Evolutionary conservation across 2,113 vertebrate species (phyloP), one percentile per base, ranked within the genome.

Genomic region (Gasterosteus nipponicus): DNA sequence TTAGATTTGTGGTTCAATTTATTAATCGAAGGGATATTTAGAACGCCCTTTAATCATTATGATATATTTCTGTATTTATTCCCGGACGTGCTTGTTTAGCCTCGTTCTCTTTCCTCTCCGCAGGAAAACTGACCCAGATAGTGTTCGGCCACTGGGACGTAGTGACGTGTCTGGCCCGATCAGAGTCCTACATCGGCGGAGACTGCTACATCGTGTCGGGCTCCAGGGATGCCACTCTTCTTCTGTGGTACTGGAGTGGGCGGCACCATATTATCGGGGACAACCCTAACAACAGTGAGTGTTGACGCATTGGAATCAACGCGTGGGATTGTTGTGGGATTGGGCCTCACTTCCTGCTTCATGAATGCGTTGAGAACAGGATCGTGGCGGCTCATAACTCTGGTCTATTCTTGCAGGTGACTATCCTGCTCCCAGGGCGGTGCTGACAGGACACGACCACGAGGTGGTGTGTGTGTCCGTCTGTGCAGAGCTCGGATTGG

Each of bases 131-230:
- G 80, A 99, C 98, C 82, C 98, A 99, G 92, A 99, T 99, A 8
- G 98, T 99, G 16, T 99, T 99, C 75, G 98, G 98, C 84, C 98
- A 99, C 90, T 99, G 98, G 98, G 98, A 99, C 26, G 98, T 99
- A 5, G 98, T 99, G 90, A 99, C 98, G 0, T 99, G 98, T 89
- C 90, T 99, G 88, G 98, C 98, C 64, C 92, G 98, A 70, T 99
- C 98, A 0, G 98, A 99, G 90, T 99, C 98, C 5, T 99, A 99
- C 90, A 99, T 99, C 0, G 98, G 98, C 11, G 98, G 98, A 1
- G 98, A 99, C 81, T 99, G 98, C 91, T 99, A 99, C 89, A 99
- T 99, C 0, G 98, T 99, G 82, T 99, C 98, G 0, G 98, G 98
- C 7, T 99, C 98, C 29, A 94, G 98, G 0, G 98, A 99, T 0